phyloP scores from a whole-genome alignment of 2,113 vertebrate species.

The Microtus montanus region DNA sequence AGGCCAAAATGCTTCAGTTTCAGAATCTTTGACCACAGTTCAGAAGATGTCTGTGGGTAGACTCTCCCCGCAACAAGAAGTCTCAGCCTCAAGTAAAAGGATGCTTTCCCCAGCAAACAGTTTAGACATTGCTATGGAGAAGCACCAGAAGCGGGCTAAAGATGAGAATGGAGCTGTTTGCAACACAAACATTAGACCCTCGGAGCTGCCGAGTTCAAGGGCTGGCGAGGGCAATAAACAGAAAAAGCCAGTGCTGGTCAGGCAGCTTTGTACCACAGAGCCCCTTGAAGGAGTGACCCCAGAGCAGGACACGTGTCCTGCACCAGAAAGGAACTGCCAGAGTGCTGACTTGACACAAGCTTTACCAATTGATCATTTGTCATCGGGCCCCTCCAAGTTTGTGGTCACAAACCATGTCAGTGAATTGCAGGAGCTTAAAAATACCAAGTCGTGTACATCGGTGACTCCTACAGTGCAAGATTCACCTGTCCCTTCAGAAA shows the following conservation, averaged over 20 bases:
- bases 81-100: slow-evolving; percentile 95
- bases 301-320: slow-evolving; percentile 86
- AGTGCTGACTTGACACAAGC: slow-evolving; percentile 67
- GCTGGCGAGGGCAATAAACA: slow-evolving; percentile 89
- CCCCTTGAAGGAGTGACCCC: slow-evolving; percentile 89
- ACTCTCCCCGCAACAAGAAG: slow-evolving; percentile 94
- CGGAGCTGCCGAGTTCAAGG: slow-evolving; percentile 86
- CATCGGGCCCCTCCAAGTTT: slow-evolving; percentile 79
- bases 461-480: slow-evolving; percentile 69
- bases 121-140: slow-evolving; percentile 99
- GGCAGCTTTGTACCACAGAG: slow-evolving; percentile 96
- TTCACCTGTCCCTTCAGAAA: slow-evolving; percentile 76
- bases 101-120: slow-evolving; percentile 99
- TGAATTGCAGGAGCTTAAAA: slow-evolving; percentile 85
- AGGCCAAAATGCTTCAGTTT: slow-evolving; percentile 80
- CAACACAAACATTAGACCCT: slow-evolving; percentile 85
- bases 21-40: slow-evolving; percentile 84
- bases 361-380: slow-evolving; percentile 72
- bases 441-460: slow-evolving; percentile 74
- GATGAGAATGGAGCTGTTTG: slow-evolving; percentile 95
- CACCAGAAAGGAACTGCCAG: slow-evolving; percentile 79
- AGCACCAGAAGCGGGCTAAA: slow-evolving; percentile 97
- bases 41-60: slow-evolving; percentile 91
- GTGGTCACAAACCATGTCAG: slow-evolving; percentile 81
- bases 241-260: slow-evolving; percentile 93